Percentiles rank a stretch among this genome's conserved stretches.
These are phyloP conservation scores for Chaetorhynchus papuensis DNA, from an alignment of 2,113 vertebrate species.

Conservation along the genomic window DNA sequence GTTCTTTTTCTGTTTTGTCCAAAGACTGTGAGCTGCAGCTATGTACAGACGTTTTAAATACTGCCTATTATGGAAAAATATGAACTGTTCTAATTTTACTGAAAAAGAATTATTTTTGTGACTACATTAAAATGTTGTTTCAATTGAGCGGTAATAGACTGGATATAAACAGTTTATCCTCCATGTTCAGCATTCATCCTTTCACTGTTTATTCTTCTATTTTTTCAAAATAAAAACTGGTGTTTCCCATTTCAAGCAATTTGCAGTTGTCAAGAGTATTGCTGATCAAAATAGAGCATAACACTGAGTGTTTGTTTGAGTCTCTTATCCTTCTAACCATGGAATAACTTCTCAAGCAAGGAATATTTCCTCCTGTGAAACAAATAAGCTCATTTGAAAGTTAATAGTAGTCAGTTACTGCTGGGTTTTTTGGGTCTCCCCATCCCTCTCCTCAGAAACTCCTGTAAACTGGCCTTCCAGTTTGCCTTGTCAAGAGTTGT, in stretches of 20 bases:
- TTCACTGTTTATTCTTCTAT: neutral
- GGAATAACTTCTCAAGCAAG: neutral
- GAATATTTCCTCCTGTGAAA: neutral
- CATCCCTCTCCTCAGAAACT: neutral
- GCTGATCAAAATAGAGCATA: neutral
- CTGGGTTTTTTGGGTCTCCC: neutral
- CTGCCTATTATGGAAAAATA: constrained; percentile 34
- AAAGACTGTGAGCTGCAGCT: neutral
- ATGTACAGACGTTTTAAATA: neutral
- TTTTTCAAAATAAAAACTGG: neutral
- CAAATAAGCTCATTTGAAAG: neutral
- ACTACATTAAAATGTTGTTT: neutral
- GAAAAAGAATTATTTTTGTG: neutral
- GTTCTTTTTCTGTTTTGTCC: neutral
- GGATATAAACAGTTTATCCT: neutral
- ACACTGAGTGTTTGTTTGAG: neutral
- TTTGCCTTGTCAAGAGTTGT: neutral
- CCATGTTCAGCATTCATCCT: neutral
- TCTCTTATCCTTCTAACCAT: neutral
- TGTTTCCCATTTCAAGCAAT: neutral
- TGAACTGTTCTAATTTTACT: neutral
- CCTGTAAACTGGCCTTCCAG: neutral
- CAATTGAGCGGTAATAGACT: neutral
- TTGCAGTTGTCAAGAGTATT: neutral
- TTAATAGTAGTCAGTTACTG: neutral